Percentiles rank a stretch among this genome's conserved stretches.
Conservation (phyloP, 2,113 vertebrate genomes). For the Ptilorrhoa leucosticta region DNA sequence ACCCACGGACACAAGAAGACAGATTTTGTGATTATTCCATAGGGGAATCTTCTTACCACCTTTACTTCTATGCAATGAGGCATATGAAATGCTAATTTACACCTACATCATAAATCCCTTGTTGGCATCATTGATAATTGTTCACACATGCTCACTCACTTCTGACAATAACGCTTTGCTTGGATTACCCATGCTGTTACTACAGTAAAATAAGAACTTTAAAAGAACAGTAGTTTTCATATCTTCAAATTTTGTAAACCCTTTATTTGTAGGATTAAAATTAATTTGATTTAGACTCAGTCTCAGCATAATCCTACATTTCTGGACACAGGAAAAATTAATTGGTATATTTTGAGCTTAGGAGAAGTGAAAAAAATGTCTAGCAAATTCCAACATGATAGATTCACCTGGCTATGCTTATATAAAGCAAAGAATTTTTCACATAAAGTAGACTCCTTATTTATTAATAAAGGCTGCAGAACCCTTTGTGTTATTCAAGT, state of each 20-base stretch:
- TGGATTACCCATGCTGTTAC: neutral
- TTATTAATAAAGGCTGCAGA: neutral
- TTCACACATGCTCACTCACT: neutral
- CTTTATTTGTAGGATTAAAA: neutral
- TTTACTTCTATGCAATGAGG: neutral
- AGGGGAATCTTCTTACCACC: neutral
- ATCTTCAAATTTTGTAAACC: neutral
- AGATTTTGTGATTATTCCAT: neutral
- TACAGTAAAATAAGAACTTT: neutral
- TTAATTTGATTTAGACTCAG: neutral
- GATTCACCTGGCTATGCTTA: neutral
- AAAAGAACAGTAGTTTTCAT: neutral
- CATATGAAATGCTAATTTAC: neutral
- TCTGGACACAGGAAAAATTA: neutral
- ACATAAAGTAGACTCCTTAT: neutral
- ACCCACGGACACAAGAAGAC: neutral
- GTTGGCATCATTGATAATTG: neutral
- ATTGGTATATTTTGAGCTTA: neutral
- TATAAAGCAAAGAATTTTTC: neutral
- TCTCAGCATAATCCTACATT: neutral
- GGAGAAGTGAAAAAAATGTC: neutral
- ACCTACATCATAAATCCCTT: neutral
- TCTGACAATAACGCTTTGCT: neutral
- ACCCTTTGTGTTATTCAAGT: neutral
- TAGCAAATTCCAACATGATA: neutral